Evolutionary conservation across 2,888 invertebrate species (phyloP).

Genomic region (Allophyes oxyacanthae): DNA sequence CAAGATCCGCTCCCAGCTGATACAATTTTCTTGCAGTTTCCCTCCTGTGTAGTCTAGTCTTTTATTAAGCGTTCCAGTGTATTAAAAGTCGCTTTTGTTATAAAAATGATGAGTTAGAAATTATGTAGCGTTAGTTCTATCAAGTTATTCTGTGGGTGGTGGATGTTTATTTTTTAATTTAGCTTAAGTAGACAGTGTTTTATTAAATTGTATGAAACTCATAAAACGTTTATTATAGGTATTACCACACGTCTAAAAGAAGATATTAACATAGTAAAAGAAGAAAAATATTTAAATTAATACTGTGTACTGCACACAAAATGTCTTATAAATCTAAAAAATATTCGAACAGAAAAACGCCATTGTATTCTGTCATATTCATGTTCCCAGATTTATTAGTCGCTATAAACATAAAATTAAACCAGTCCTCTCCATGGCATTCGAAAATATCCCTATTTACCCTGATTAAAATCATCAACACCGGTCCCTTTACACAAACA

Average conservation of each 20-base stretch:
- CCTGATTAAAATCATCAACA: constrained; percentile 53
- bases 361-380: too few species aligned
- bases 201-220: too few species aligned
- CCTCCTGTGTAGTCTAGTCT: constrained; percentile 7
- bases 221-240: too few species aligned
- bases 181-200: too few species aligned
- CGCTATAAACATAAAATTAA: constrained; percentile 17
- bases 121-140: not conserved
- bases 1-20: constrained; percentile 30
- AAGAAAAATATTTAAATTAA: too few species aligned
- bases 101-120: constrained; percentile 3
- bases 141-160: too few species aligned
- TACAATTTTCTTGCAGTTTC: constrained; percentile 43
- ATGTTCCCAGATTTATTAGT: too few species aligned
- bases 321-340: not conserved
- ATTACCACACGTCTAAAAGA: too few species aligned
- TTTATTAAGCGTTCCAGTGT: constrained; percentile 38
- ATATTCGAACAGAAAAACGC: too few species aligned
- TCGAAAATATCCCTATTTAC: constrained; percentile 32
- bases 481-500: constrained; percentile 44
- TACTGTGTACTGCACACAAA: too few species aligned
- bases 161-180: too few species aligned
- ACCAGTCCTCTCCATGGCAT: constrained; percentile 4
- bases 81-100: constrained; percentile 10
- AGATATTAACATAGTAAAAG: too few species aligned